Percentiles rank a stretch among this genome's conserved stretches.
Conservation (phyloP, 2,888 invertebrate species). For the Poecilobothrus nobilitatus region DNA sequence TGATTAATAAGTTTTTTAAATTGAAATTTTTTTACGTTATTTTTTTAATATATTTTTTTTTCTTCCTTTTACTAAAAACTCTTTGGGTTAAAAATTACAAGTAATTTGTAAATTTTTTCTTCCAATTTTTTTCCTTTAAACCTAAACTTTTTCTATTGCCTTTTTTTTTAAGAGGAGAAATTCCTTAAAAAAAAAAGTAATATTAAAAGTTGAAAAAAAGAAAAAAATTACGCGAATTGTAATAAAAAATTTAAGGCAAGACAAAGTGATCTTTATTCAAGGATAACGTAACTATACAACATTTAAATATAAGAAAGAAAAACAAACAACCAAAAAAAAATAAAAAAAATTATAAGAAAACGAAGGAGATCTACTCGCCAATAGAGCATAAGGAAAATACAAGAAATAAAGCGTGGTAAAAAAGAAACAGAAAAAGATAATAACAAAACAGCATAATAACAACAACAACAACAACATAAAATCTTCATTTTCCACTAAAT, state of each 20-base stretch:
- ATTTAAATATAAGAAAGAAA: neutral
- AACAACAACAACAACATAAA: neutral
- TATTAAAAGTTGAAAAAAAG: neutral
- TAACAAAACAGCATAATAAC: too few relatives aligned
- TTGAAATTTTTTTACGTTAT: neutral
- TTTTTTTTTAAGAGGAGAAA: too few relatives aligned
- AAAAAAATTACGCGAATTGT: neutral
- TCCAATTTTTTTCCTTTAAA: neutral
- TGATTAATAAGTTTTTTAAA: constrained; percentile 3
- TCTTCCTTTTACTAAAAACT: neutral
- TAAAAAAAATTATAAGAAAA: neutral
- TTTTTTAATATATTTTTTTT: neutral
- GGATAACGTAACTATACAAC: neutral
- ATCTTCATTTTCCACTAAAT: constrained; percentile 11
- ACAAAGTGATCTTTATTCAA: neutral
- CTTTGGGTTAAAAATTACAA: constrained; percentile 3
- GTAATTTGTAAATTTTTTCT: constrained; percentile 1
- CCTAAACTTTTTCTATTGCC: too few relatives aligned
- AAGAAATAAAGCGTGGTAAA: too few relatives aligned
- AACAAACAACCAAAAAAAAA: neutral
- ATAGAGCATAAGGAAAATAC: too few relatives aligned
- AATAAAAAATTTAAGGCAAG: neutral
- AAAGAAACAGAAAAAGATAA: too few relatives aligned
- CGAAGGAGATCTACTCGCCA: neutral
- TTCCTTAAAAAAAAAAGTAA: neutral